phyloP scores from a whole-genome alignment of 2,888 invertebrate genomes.

The Aleiodes alternator region DNA sequence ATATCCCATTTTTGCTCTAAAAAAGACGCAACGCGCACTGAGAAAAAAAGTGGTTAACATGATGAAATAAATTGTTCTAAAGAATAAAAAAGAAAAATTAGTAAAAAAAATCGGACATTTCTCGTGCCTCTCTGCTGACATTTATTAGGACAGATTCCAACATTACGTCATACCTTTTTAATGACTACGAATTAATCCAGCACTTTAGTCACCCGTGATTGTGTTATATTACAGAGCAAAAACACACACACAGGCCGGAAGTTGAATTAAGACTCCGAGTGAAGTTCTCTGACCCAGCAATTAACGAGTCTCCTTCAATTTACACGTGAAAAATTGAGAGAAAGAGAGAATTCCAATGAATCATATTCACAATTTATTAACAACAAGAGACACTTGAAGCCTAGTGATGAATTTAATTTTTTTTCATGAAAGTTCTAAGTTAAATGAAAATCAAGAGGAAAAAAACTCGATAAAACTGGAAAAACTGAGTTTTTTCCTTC shows the following conservation, averaged over 20 bases:
- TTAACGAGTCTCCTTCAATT: constrained; percentile 15
- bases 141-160: background rate
- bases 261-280: constrained; percentile 25
- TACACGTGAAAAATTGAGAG: background rate
- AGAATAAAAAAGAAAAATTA: too few relatives aligned
- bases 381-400: too few relatives aligned
- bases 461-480: background rate
- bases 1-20: too few relatives aligned
- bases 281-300: constrained; percentile 26
- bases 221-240: constrained; percentile 13
- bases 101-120: too few relatives aligned
- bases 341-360: background rate
- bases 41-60: too few relatives aligned
- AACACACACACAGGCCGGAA: constrained; percentile 2
- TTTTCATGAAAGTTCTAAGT: too few relatives aligned
- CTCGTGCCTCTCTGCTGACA: too few relatives aligned
- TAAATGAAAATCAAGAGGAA: too few relatives aligned
- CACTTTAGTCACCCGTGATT: constrained; percentile 32
- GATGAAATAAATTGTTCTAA: too few relatives aligned
- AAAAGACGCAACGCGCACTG: too few relatives aligned
- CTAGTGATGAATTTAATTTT: too few relatives aligned
- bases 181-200: constrained; percentile 27
- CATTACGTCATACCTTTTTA: constrained; percentile 22
- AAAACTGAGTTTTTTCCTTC: background rate
- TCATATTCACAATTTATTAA: background rate